These are phyloP conservation scores for Spilarctia lutea DNA, from an alignment of 2,888 invertebrate genomes.

Conservation along the genomic window DNA sequence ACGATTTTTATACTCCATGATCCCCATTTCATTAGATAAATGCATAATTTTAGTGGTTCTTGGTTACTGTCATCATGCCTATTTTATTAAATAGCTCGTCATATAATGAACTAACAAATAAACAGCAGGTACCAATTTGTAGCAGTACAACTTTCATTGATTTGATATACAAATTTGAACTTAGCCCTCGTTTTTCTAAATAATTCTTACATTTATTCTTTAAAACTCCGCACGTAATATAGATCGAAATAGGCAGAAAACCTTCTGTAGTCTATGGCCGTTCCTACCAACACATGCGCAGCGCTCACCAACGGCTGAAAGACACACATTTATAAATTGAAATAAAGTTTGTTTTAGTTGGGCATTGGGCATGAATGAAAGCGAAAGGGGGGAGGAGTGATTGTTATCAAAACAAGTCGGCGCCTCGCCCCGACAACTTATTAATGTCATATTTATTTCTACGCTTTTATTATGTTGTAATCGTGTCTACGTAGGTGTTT, in stretches of 20 bases:
- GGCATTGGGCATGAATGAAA: conserved; percentile 83
- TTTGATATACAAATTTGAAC: neutral
- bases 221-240: neutral
- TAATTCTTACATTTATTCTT: neutral
- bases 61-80: too few species aligned
- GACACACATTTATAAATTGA: conserved; percentile 81
- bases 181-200: neutral
- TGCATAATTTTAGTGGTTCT: too few species aligned
- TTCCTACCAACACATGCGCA: conserved; percentile 78
- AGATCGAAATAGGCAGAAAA: conserved; percentile 26
- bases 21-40: too few species aligned
- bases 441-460: conserved; percentile 43
- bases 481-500: conserved; percentile 12
- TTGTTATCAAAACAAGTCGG: conserved; percentile 74
- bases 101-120: neutral
- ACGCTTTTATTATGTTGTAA: conserved; percentile 43
- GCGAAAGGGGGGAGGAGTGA: conserved; percentile 74
- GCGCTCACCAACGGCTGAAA: conserved; percentile 58
- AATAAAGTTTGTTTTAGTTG: conserved; percentile 87
- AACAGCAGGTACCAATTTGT: neutral
- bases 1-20: too few species aligned
- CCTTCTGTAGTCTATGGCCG: conserved; percentile 63
- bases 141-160: neutral
- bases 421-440: conserved; percentile 41
- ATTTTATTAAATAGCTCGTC: neutral